A percentile compares a stretch with the other conserved stretches of the same genome.
phyloP scores from a whole-genome alignment of 2,113 vertebrate species.

The Vulpes lagopus region DNA sequence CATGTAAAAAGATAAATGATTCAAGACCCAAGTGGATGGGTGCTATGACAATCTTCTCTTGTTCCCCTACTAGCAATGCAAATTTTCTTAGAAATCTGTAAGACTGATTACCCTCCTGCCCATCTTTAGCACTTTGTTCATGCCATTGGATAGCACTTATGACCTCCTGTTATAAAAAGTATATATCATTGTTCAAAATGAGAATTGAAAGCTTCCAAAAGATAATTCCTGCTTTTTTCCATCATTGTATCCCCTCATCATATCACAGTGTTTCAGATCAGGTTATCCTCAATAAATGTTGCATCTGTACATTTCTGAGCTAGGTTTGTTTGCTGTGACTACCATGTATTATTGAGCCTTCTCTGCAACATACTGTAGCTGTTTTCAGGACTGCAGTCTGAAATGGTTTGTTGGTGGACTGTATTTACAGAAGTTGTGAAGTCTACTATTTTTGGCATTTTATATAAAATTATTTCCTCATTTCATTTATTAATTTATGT shows the following conservation, averaged over 20 bases:
- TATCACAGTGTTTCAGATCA: neutral
- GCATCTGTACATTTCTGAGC: constrained; percentile 6
- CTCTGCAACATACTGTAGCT: neutral
- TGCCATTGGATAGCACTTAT: neutral
- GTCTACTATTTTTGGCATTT: neutral
- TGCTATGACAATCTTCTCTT: neutral
- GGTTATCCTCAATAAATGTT: neutral
- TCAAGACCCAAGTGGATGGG: neutral
- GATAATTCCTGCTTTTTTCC: neutral
- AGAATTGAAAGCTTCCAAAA: neutral
- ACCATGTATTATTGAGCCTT: neutral
- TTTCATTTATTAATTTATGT: constrained; percentile 1
- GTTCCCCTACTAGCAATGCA: neutral
- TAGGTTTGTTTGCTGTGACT: neutral
- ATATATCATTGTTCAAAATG: neutral
- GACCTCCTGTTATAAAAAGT: neutral
- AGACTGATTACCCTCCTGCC: neutral
- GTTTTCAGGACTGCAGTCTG: neutral
- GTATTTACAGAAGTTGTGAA: neutral
- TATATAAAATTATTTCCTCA: neutral
- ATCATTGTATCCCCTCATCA: neutral
- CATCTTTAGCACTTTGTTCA: neutral
- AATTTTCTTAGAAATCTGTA: neutral
- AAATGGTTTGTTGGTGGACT: neutral
- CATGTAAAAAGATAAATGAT: neutral